Percentiles rank a stretch among this genome's conserved stretches.
Conservation (phyloP, 1,140 invertebrate species). For the Drosophila tropicalis region DNA sequence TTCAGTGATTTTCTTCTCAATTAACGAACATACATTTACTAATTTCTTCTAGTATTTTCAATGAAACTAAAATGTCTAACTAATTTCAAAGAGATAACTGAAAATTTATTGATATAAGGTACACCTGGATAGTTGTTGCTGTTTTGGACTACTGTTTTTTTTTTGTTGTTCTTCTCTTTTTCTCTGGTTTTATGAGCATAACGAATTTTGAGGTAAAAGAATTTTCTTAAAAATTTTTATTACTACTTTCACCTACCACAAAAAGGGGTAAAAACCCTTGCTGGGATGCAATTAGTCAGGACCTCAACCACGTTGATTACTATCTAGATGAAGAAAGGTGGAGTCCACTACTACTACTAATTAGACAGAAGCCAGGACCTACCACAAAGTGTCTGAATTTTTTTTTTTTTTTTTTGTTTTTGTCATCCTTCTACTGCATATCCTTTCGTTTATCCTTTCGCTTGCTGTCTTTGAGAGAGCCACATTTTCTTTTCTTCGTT, state of each 20-base stretch:
- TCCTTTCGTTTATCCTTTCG: neutral
- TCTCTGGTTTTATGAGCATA: conserved; percentile 58
- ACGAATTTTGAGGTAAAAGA: conserved; percentile 46
- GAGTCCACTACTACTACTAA: conserved; percentile 28
- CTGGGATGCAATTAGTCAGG: conserved; percentile 41
- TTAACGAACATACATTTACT: too few species aligned
- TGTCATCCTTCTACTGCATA: neutral
- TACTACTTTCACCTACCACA: conserved; percentile 78
- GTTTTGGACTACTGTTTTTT: neutral
- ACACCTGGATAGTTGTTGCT: too few species aligned
- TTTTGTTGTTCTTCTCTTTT: conserved; percentile 6
- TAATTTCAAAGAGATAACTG: too few species aligned
- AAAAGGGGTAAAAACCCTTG: conserved; percentile 51
- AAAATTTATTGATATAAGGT: too few species aligned
- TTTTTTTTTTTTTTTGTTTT: neutral
- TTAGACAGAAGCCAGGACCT: conserved; percentile 45
- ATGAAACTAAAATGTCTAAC: too few species aligned
- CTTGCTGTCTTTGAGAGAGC: too few species aligned
- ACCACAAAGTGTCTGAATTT: conserved; percentile 24
- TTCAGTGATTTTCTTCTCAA: too few species aligned
- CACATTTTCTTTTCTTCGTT: neutral
- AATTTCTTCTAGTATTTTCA: too few species aligned
- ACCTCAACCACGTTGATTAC: conserved; percentile 5
- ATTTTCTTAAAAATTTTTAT: conserved; percentile 41
- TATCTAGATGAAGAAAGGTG: conserved; percentile 10